Base-by-base conservation (phyloP, 2,888 invertebrate genomes). In the Protonemura montana region DNA sequence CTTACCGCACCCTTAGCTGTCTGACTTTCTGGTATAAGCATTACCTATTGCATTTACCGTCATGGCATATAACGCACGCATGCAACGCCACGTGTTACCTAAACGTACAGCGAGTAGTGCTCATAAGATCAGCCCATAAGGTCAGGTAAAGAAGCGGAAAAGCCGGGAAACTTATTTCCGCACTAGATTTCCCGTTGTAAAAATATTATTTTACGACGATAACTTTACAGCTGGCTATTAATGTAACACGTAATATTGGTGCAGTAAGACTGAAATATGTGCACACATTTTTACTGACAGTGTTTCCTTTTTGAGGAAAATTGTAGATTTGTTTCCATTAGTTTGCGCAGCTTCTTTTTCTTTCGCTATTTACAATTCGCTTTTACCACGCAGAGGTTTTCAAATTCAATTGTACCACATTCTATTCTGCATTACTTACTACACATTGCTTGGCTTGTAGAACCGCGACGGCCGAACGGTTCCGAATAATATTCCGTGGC, bases 231-330 rank as follows among this genome's bases (percentile, higher is more conserved):
- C 59, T 10, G 59, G 7, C 13, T 59, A 59, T 59, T 59, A 59
- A 59, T 21, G 21, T 59, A 16, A n/a, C n/a, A 7, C 59, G 59
- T 59, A 21, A 59, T 59, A 13, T 59, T 59, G 21, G 59, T 59
- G 59, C 59, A 21, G 59, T 59, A 59, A 59, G 59, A 59, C 59
- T 59, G 59, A 59, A 59, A 59, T 59, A 59, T 59, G 59, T 59
- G 59, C 59, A 59, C 59, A 59, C 2, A 59, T 59, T 59, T 59
- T 35, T 10, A 21, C 59, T 2, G 59, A 59, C 35, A 35, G 59
- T 16, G 59, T 59, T 59, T 35, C 3, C 10, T 35, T 35, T 59
- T 59, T 59, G 2, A 21, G 35, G 59, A 41, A 59, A 59, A 59
- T 59, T 59, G 59, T 59, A n/a, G n/a, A n/a, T 59, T 59, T 59